Base-by-base conservation (phyloP, 2,888 invertebrate species). In the Deilephila elpenor region DNA sequence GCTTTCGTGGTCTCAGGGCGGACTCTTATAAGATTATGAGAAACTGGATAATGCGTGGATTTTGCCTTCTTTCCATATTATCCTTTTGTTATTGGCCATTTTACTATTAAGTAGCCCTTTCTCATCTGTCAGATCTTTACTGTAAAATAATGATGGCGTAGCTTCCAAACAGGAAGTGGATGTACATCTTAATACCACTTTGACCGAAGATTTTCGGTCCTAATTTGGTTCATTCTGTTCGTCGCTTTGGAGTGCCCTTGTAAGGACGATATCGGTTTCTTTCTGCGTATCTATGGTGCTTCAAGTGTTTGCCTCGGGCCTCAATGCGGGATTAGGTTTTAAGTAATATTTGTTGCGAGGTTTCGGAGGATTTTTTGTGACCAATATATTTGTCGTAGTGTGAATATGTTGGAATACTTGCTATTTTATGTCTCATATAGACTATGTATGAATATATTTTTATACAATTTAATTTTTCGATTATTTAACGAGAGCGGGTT, bases 211-310 rank as follows among this genome's bases (percentile, higher is more conserved):
- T 20, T 67, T 67, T 67, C 67, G 44, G 20, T 67, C 67, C 67
- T 67, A 67, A 67, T 67, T 67, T 67, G 67, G 67, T 51, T 51
- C 67, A 67, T 44, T 67, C 51, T 67, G 51, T 67, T 51, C 44
- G 67, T 17, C 67, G 67, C 44, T 67, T 51, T 51, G 19, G 67
- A 67, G 67, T 51, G 25, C 51, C 51, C 44, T 51, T 51, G 51
- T 51, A 51, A 51, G 25, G 67, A 20, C 67, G 5, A 25, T 67
- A 67, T 67, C 67, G 67, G 51, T 67, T 67, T 67, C 67, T 67
- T 67, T 44, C 20, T 17, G 17, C 67, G 20, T 67, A 44, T 64
- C 64, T 64, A 67, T 51, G 51, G 67, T 6, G 17, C 37, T 20
- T 67, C 67, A 67, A 51, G 51, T 67, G 44, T 67, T 67, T 67